These are phyloP conservation scores for Phragmatobia fuliginosa DNA, from an alignment of 2,888 invertebrate species.

Conservation along the genomic window DNA sequence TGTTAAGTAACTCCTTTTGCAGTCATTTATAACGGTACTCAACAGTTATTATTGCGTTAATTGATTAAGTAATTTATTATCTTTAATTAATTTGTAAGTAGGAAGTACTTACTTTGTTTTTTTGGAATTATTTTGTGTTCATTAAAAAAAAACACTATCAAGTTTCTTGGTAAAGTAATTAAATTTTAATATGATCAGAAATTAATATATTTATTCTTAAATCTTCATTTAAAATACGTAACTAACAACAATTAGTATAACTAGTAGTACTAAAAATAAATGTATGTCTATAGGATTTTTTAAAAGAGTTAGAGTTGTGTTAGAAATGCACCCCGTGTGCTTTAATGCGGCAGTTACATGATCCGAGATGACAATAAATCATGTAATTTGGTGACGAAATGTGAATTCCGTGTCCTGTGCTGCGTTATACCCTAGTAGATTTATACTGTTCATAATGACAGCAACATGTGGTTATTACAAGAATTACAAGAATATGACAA, in stretches of 20 bases:
- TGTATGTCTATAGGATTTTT: not conserved
- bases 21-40: too few relatives aligned
- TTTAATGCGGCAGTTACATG: constrained; percentile 51
- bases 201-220: too few relatives aligned
- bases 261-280: too few relatives aligned
- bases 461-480: constrained; percentile 75
- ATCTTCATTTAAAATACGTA: too few relatives aligned
- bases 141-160: not conserved
- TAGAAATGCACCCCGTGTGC: constrained; percentile 48
- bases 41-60: too few relatives aligned
- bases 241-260: too few relatives aligned
- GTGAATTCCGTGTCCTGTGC: constrained; percentile 66
- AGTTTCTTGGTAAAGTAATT: not conserved
- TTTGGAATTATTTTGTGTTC: too few relatives aligned
- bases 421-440: constrained; percentile 68
- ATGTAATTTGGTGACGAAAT: constrained; percentile 81
- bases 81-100: too few relatives aligned
- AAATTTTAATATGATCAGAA: not conserved
- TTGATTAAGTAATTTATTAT: too few relatives aligned
- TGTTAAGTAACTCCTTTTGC: too few relatives aligned
- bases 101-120: too few relatives aligned
- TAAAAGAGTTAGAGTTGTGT: not conserved
- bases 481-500: constrained; percentile 75
- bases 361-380: constrained; percentile 83
- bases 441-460: constrained; percentile 74